Evolutionary conservation across 2,113 vertebrate genomes (phyloP), one percentile per base, ranked within the genome.

Genomic region (Anolis sagrei): DNA sequence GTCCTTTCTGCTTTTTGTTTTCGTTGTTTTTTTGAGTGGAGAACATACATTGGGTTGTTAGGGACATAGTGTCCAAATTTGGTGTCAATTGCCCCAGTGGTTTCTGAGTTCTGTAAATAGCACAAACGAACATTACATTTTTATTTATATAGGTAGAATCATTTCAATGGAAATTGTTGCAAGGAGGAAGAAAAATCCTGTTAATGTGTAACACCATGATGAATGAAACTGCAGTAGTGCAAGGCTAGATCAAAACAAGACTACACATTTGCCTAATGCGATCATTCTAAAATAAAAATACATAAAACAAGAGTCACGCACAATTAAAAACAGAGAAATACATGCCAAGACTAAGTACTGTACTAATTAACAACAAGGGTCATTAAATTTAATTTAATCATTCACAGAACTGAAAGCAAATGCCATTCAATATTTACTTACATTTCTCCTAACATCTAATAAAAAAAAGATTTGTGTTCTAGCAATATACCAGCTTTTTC

Each of bases 311-410:
- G 32, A 84, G 1, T 14, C 66, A 49, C 16, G 25, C 23, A 58
- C 11, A 64, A 32, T 68, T 69, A 69, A 68, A 84, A 84, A 76
- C 23, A 78, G 32, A 78, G 58, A 61, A 78, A 61, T 78, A 78
- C 13, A 78, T 36, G 70, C 13, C 39, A 58, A 32, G 27, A 44
- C 18, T 23, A 36, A 39, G 7, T 32, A 72, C 49, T 86, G 7
- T 32, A 72, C 49, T 86, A 58, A 79, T 86, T 85, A 79, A 79
- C 11, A 11, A 18, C 76, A 86, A 49, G 36, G 76, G 72, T 78
- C 68, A 72, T 79, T 79, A 79, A 73, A 39, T 84, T 84, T 51
- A 73, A 39, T 84, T 84, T 51, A 77, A 77, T 32, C 51, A 74
- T 29, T 74, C 34, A 62, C 32, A 81, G 79, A 61, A 44, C 1